These are phyloP conservation scores for Sebastes kiyomatsui DNA, from an alignment of 2,797 vertebrate species.

Conservation along the genomic window DNA sequence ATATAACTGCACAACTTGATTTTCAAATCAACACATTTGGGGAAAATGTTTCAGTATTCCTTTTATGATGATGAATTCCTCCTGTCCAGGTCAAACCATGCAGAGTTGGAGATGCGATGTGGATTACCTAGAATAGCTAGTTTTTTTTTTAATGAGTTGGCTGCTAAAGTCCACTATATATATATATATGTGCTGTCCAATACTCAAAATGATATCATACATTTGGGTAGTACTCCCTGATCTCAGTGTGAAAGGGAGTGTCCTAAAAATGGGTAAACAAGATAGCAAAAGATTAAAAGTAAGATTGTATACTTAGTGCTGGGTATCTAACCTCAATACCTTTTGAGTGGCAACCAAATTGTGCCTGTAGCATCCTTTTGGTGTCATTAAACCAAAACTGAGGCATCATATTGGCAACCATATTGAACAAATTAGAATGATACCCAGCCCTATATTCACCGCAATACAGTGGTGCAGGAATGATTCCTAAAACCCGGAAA, in stretches of 20 bases:
- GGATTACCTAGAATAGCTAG: too few species aligned
- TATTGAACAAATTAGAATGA: background rate
- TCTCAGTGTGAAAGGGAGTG: background rate
- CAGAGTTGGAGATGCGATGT: background rate
- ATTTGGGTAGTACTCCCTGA: background rate
- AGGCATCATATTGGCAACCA: background rate
- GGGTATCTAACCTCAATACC: background rate
- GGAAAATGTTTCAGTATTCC: too few species aligned
- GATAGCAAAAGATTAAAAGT: background rate
- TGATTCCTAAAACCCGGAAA: too few species aligned
- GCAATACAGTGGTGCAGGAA: background rate
- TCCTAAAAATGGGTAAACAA: background rate
- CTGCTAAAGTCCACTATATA: too few species aligned
- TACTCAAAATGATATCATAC: background rate
- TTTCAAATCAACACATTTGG: too few species aligned
- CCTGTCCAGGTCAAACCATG: background rate
- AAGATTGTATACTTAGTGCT: background rate
- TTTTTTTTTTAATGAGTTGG: too few species aligned
- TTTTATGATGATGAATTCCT: background rate
- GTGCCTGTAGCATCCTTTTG: background rate
- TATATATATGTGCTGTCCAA: background rate
- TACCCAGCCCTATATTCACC: background rate
- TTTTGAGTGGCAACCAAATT: background rate
- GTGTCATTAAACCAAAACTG: background rate
- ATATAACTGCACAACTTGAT: background rate